Base-by-base conservation (phyloP, 2,113 vertebrate species). In the Puffinus mauretanicus region DNA sequence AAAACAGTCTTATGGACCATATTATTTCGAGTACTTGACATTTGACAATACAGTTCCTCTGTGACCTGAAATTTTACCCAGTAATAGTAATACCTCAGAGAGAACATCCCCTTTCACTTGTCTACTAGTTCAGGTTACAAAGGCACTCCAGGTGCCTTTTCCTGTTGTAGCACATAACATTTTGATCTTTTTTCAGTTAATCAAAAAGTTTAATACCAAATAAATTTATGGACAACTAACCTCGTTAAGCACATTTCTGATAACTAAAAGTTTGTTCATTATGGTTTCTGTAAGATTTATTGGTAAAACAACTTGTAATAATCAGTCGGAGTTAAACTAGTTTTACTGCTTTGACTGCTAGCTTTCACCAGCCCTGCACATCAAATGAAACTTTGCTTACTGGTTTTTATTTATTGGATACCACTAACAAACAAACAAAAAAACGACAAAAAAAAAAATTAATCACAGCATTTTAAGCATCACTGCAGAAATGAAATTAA, bases 31-130 rank as follows among this genome's bases (percentile, higher is more conserved):
- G 72, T 72, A 94, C 25, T 80, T 94, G 76, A 95, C 32, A 93
- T 62, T 62, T 21, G 38, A 95, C 89, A 96, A 86, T 64, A 69
- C n/a, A 93, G 51, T 26, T 95, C 85, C 86, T 94, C 78, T 90
- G 91, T 71, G 54, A 95, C 90, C 84, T 98, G 98, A 98, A 98
- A 98, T 97, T 94, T 96, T 92, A 98, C 85, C 96, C 97, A 95
- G 91, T 81, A 77, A 55, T 3, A 95, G 82, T 47, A 93, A 91
- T n/a, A 89, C 30, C 40, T 93, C 89, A 87, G 76, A 72, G 20
- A 86, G 81, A 65, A 30, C 86, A 71, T 78, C 52, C 27, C 77
- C 86, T 51, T 96, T 95, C 95, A 88, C 67, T 92, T 95, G 49
- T 71, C 93, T 88, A 11, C 79, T 29, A 88, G 96, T 78, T 98